Percentiles rank a stretch among this genome's conserved stretches.
Conservation (phyloP, 2,888 invertebrate genomes). For the Cryptus armator region DNA sequence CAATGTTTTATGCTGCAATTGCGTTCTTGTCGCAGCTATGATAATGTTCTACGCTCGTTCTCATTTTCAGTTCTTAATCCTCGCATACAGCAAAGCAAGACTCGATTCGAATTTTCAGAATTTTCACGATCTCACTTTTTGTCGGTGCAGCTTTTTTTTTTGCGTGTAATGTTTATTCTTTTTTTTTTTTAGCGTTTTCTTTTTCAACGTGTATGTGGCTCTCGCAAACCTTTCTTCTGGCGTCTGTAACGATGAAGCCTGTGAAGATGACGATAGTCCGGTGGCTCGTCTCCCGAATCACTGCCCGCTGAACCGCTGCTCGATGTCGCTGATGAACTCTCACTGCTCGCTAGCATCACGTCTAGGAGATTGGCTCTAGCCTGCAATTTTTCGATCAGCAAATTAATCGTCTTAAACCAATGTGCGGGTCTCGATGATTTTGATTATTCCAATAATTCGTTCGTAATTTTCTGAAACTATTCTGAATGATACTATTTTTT, state of each 20-base stretch:
- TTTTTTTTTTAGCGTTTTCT: slow-evolving; percentile 13
- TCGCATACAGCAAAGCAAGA: slow-evolving; percentile 5
- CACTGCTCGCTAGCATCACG: slow-evolving; percentile 92
- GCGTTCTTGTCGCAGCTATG: slow-evolving; percentile 10
- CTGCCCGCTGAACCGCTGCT: slow-evolving; percentile 89
- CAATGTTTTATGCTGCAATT: slow-evolving; percentile 16
- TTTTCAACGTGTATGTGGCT: slow-evolving; percentile 69
- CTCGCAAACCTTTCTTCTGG: slow-evolving; percentile 90
- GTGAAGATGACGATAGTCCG: slow-evolving; percentile 90
- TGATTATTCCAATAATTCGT: too few relatives aligned
- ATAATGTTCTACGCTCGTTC: slow-evolving; percentile 30
- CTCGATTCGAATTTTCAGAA: slow-evolving; percentile 8
- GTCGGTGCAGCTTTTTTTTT: slow-evolving; percentile 32
- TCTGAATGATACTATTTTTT: too few relatives aligned
- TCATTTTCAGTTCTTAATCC: not conserved
- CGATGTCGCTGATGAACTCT: slow-evolving; percentile 88
- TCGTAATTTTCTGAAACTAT: too few relatives aligned
- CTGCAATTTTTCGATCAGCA: slow-evolving; percentile 83
- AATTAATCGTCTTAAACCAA: not conserved
- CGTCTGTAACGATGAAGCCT: slow-evolving; percentile 89
- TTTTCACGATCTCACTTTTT: slow-evolving; percentile 13
- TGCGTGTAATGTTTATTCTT: slow-evolving; percentile 25
- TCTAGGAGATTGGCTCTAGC: slow-evolving; percentile 91
- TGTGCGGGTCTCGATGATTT: not conserved
- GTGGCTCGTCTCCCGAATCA: slow-evolving; percentile 87